Conservation (phyloP, 2,797 vertebrate species). For the Bucorvus abyssinicus region DNA sequence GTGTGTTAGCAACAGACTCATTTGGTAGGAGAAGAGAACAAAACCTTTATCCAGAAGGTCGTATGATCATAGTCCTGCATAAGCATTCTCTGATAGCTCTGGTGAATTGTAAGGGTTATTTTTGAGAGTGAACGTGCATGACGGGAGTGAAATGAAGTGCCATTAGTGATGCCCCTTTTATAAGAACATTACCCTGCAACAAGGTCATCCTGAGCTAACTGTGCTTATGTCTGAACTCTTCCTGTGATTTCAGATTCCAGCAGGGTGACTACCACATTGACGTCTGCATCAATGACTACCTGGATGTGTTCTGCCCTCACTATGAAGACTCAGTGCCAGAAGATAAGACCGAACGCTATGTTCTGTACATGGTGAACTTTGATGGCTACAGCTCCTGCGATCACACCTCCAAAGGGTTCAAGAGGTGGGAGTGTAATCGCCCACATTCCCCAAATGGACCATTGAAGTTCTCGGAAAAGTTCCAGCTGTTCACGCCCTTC, state of each 20-base stretch:
- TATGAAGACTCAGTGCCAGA: constrained; percentile 92
- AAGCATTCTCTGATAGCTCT: neutral
- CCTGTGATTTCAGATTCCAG: constrained; percentile 84
- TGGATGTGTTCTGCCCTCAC: constrained; percentile 98
- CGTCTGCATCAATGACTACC: constrained; percentile 97
- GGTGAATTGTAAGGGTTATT: neutral
- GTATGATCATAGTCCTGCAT: neutral
- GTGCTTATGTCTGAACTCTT: neutral
- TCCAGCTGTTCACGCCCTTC: constrained; percentile 98
- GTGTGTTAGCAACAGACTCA: neutral
- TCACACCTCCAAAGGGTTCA: constrained; percentile 97
- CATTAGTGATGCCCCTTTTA: neutral
- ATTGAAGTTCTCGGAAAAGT: constrained; percentile 97
- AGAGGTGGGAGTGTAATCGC: constrained; percentile 97
- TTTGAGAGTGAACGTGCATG: neutral
- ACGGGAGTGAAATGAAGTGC: neutral
- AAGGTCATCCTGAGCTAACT: neutral
- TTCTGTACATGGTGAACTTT: constrained; percentile 99
- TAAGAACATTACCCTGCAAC: neutral
- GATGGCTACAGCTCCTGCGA: constrained; percentile 98
- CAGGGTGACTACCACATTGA: constrained; percentile 95
- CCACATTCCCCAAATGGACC: constrained; percentile 94
- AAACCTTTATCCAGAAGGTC: neutral
- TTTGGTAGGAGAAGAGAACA: neutral
- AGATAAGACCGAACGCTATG: constrained; percentile 92